A percentile compares a stretch with the other conserved stretches of the same genome.
Conservation (phyloP, 2,113 vertebrate genomes). For the Oostethus manadensis region DNA sequence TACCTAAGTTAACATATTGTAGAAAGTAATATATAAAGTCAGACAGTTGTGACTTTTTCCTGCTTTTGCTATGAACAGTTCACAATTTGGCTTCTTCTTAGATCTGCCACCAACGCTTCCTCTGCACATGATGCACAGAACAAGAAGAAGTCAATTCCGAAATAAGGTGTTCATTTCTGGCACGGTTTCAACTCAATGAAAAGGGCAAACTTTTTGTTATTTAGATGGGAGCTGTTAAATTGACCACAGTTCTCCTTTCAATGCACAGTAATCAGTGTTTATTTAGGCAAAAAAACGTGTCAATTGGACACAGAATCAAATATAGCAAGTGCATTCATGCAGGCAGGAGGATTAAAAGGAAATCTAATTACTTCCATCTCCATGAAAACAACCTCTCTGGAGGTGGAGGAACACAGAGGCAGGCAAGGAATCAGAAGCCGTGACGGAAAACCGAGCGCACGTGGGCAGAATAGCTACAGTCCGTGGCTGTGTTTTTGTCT, state of each 20-base stretch:
- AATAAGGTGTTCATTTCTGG: slow-evolving; percentile 22
- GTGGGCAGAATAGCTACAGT: too few relatives aligned
- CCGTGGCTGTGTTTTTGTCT: not conserved
- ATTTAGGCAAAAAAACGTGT: slow-evolving; percentile 38
- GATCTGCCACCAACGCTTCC: slow-evolving; percentile 20
- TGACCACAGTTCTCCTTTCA: slow-evolving; percentile 36
- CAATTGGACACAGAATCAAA: slow-evolving; percentile 68
- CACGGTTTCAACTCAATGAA: slow-evolving; percentile 31
- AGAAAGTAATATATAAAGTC: too few relatives aligned
- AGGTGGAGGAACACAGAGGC: slow-evolving; percentile 38
- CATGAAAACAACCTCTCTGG: slow-evolving; percentile 61
- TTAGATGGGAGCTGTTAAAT: slow-evolving; percentile 14
- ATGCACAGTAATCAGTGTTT: not conserved
- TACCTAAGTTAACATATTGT: too few relatives aligned
- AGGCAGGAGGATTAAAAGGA: slow-evolving; percentile 63
- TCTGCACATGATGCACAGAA: slow-evolving; percentile 18
- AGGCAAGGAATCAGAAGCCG: not conserved
- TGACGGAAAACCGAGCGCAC: too few relatives aligned
- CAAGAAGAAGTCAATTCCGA: slow-evolving; percentile 20
- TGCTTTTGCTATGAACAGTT: slow-evolving; percentile 5
- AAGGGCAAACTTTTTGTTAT: slow-evolving; percentile 14
- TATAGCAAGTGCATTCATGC: slow-evolving; percentile 63
- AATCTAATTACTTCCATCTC: slow-evolving; percentile 70
- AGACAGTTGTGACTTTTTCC: too few relatives aligned
- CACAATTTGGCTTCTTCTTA: slow-evolving; percentile 13